Percentiles rank a stretch among this genome's conserved stretches.
Evolutionary conservation across 2,888 invertebrate species (phyloP).

Genomic region (Drosophila picticornis): DNA sequence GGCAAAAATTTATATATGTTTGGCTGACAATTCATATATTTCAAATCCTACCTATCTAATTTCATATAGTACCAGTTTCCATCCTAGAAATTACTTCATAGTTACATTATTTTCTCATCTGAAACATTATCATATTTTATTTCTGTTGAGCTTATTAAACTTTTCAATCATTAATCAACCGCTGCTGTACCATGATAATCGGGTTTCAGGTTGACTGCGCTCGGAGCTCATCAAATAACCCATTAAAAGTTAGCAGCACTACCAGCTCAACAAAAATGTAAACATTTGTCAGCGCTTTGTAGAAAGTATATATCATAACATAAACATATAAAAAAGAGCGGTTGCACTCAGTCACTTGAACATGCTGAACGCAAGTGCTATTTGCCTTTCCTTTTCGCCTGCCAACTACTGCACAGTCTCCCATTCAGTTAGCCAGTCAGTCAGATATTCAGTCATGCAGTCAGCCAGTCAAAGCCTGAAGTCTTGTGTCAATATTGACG

Average conservation of each 20-base stretch:
- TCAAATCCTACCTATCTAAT: not conserved
- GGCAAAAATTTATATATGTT: not conserved
- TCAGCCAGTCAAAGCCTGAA: constrained; percentile 36
- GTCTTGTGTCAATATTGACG: constrained; percentile 76
- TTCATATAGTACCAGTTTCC: not conserved
- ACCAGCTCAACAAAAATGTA: constrained; percentile 22
- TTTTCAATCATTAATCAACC: constrained; percentile 34
- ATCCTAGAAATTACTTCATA: not conserved
- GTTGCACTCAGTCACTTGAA: constrained; percentile 51
- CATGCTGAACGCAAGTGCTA: constrained; percentile 32
- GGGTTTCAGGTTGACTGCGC: constrained; percentile 9
- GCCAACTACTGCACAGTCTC: constrained; percentile 21
- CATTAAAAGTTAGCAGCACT: constrained; percentile 33
- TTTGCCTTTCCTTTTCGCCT: constrained; percentile 44
- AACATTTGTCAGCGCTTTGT: constrained; percentile 28
- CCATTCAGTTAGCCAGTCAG: constrained; percentile 12
- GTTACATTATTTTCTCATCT: not conserved
- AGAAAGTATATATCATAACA: constrained; percentile 32
- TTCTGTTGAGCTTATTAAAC: not conserved
- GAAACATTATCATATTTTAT: not conserved
- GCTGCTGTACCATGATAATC: constrained; percentile 12
- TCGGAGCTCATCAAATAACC: constrained; percentile 28
- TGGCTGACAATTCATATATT: not conserved
- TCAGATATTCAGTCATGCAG: not conserved
- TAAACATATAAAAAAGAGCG: constrained; percentile 27